A percentile compares a stretch with the other conserved stretches of the same genome.
phyloP scores from a whole-genome alignment of 1,140 invertebrate species.

The Nylanderia fulva region DNA sequence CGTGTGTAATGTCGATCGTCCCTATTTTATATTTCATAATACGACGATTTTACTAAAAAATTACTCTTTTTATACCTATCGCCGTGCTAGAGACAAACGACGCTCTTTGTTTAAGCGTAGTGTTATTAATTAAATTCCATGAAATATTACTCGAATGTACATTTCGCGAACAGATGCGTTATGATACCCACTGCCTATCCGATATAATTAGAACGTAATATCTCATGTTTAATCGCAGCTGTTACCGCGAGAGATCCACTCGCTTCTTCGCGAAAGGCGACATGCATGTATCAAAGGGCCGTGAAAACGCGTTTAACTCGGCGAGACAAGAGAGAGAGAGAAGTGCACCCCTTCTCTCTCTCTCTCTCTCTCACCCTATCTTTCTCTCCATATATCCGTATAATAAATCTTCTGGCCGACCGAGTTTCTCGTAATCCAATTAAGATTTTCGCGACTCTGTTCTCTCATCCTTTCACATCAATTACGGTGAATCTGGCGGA shows the following conservation, averaged over 20 bases:
- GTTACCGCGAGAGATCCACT: slow-evolving; percentile 3
- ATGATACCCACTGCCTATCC: not conserved
- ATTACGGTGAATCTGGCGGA: slow-evolving; percentile 44
- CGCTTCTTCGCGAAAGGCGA: not conserved
- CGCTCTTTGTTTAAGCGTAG: not conserved
- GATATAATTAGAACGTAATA: slow-evolving; percentile 26
- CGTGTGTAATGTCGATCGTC: not conserved
- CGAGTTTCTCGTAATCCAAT: slow-evolving; percentile 62
- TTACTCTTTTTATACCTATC: not conserved
- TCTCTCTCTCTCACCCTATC: slow-evolving; percentile 12
- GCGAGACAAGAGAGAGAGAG: not conserved
- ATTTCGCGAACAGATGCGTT: not conserved
- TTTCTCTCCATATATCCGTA: not conserved
- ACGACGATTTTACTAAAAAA: not conserved
- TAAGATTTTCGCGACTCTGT: slow-evolving; percentile 57
- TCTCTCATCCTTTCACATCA: slow-evolving; percentile 51
- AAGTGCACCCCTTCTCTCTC: not conserved
- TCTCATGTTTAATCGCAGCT: slow-evolving; percentile 20
- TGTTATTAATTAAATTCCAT: not conserved
- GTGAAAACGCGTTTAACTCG: not conserved
- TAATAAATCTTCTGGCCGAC: slow-evolving; percentile 48
- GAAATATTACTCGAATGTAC: not conserved
- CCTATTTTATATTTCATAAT: not conserved
- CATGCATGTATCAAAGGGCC: slow-evolving; percentile 27
- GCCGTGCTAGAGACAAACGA: not conserved